Base-by-base conservation (phyloP, 2,797 vertebrate species). In the Myripristis jacobus region DNA sequence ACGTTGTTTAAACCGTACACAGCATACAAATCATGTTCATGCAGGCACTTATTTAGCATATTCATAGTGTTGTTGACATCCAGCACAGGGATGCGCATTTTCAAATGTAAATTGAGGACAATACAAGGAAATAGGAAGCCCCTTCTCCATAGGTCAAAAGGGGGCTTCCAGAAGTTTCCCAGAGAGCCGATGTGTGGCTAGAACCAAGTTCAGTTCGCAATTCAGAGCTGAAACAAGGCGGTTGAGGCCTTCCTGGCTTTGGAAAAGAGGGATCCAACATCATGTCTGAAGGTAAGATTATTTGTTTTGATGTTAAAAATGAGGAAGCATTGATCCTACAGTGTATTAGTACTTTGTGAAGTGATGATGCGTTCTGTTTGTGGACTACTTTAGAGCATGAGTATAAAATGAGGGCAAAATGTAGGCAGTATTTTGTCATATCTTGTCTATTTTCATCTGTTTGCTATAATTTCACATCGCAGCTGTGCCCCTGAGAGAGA, bases 71-170 rank as follows among this genome's bases (percentile, higher is more conserved):
- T 16, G 44, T 0, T 5, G 54, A 64, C 57, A 55, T 68, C 66
- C 38, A 69, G 59, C 61, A 47, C 66, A 11, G 62, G 66, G 65
- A 73, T 68, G 58, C 27, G 50, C 59, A 29, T 81, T 78, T 48
- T 70, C 59, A 83, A 16, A 85, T 36, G 56, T 69, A 77, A 80
- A 68, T 76, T 34, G 52, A 70, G 83, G 79, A 92, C 91, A 92
- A 92, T 92, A 64, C 78, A 86, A 89, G 91, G 91, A 92, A 92
- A 88, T 89, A 85, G 91, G 91, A 92, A 89, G 81, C 83, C 34
- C 82, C 85, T 58, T 13, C 21, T 46, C 43, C 64, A 50, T 0
- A 64, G 47, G 12, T 51, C 58, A 36, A 6, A 29, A 29, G n/a
- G 27, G 27, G 66, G 65, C 66, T 62, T 87, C 82, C 86, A 91